Base-by-base conservation (phyloP, 2,113 vertebrate genomes). In the Vireo altiloquus region DNA sequence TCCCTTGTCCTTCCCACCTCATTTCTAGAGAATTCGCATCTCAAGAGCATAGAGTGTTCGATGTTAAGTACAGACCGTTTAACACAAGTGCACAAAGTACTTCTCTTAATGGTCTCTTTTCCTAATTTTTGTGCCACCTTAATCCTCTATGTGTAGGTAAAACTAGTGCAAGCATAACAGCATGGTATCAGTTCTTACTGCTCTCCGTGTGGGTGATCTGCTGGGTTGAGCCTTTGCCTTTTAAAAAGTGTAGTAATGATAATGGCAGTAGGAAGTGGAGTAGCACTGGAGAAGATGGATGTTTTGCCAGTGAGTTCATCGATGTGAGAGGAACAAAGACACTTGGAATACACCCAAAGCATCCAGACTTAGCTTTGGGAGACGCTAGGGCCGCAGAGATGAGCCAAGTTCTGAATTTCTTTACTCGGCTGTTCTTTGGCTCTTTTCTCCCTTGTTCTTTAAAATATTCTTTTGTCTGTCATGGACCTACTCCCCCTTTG, bases 261-360 rank as follows among this genome's bases (percentile, higher is more conserved):
- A 63, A 10, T 81, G 80, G 86, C 52, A 71, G 91, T 50, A 80
- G 86, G 86, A 93, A 95, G 64, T 82, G 64, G n/a, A 61, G 50
- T 86, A 63, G 56, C 13, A 3, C 52, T 93, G 68, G 71, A 66
- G 86, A 87, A 95, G 86, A 78, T 86, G 86, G 13, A 90, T 93
- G 47, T 93, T 97, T 97, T 96, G 60, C 89, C 76, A 81, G 68
- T 97, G 96, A 96, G 82, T 90, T 95, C 95, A 96, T 96, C 54
- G 3, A 59, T 83, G 46, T 50, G 71, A 90, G 82, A 90, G 91
- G 50, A 90, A 37, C 65, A 93, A 92, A 95, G 81, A 52, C 23
- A 7, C 19, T 94, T 90, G 68, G 86, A 94, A 81, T 70, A 78
- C 27, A 50, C 33, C 81, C 71, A 70, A 47, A 47, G 76, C 90